Evolutionary conservation across 2,113 vertebrate genomes (phyloP).

Genomic region (Gnathochromis pfefferi): DNA sequence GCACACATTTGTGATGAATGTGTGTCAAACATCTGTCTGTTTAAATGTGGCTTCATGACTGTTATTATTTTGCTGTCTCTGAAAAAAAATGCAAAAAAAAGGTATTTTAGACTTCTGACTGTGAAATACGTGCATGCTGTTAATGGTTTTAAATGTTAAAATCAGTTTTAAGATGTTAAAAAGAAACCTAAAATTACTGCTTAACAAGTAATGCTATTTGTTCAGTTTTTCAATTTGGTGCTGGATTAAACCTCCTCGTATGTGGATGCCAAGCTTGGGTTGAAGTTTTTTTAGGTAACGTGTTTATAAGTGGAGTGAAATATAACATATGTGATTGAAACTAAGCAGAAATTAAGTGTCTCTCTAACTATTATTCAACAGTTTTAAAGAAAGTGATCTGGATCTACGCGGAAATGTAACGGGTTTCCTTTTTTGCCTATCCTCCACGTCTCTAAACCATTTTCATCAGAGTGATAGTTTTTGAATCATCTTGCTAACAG

Average conservation of each 20-base stretch:
- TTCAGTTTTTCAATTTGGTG: neutral
- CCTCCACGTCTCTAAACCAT: neutral
- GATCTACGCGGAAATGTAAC: neutral
- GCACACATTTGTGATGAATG: neutral
- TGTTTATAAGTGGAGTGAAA: neutral
- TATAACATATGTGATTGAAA: neutral
- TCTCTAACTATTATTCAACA: neutral
- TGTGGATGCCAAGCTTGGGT: neutral
- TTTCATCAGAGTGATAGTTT: neutral
- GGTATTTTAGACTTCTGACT: neutral
- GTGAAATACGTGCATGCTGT: neutral
- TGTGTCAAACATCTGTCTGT: neutral
- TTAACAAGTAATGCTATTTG: neutral
- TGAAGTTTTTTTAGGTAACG: neutral
- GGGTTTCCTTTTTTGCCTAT: neutral
- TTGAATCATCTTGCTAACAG: neutral
- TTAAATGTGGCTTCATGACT: neutral
- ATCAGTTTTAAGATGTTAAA: neutral
- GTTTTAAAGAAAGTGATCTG: neutral
- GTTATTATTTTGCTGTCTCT: neutral
- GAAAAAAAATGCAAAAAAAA: neutral
- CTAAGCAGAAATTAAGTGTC: neutral
- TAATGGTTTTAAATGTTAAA: neutral
- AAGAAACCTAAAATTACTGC: neutral
- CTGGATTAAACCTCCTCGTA: neutral